Percentiles rank a stretch among this genome's conserved stretches.
Evolutionary conservation across 2,888 invertebrate species (phyloP).

Genomic region (Amblyjoppa proteus): DNA sequence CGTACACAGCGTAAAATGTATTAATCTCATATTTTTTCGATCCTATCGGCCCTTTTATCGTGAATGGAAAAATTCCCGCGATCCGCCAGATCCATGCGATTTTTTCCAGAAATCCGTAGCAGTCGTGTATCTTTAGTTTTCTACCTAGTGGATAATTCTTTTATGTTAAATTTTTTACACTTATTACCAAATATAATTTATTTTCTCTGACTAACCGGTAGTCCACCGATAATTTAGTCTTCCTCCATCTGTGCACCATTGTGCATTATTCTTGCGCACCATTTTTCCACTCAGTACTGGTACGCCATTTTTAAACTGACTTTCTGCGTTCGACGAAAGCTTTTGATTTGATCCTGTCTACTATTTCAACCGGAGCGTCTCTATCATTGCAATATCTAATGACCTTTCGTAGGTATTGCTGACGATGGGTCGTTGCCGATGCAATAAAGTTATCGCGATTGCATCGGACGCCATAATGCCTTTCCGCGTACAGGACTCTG

Average conservation of each 20-base stretch:
- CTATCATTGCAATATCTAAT: too few species aligned
- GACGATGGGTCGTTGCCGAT: too few species aligned
- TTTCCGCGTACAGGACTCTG: background rate
- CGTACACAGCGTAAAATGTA: slow-evolving; percentile 32
- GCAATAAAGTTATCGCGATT: slow-evolving; percentile 17
- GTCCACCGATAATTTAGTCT: background rate
- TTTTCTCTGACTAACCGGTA: slow-evolving; percentile 19
- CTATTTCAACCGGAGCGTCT: too few species aligned
- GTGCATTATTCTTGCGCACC: background rate
- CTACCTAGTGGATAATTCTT: background rate
- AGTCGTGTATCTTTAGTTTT: slow-evolving; percentile 28
- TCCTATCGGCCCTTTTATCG: background rate
- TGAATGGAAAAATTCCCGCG: slow-evolving; percentile 52
- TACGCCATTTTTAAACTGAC: background rate
- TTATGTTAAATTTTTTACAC: too few species aligned
- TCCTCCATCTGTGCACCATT: background rate
- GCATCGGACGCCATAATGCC: background rate
- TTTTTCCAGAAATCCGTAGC: slow-evolving; percentile 46
- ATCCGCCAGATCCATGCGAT: slow-evolving; percentile 56
- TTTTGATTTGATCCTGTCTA: too few species aligned
- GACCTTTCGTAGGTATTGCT: too few species aligned
- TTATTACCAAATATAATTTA: too few species aligned
- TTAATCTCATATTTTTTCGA: slow-evolving; percentile 44
- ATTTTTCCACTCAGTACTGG: background rate
- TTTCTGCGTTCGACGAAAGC: background rate